These are phyloP conservation scores for Phylloscopus trochilus DNA, from an alignment of 2,113 vertebrate genomes.

Conservation along the genomic window DNA sequence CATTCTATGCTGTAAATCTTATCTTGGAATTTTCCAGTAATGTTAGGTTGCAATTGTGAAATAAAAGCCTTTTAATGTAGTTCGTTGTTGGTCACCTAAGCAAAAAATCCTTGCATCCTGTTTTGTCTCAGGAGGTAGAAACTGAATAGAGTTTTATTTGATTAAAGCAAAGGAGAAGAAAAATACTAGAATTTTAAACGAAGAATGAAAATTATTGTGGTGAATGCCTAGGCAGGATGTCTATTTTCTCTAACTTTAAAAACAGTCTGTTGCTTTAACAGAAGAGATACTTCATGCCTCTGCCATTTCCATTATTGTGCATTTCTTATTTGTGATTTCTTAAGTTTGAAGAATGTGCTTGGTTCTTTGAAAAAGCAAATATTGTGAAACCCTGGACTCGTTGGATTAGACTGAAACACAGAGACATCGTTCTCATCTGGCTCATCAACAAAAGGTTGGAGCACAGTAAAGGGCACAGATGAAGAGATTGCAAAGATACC, in stretches of 20 bases:
- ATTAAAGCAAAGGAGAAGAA: not conserved
- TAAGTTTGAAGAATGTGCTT: not conserved
- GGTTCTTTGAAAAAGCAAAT: not conserved
- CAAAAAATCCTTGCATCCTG: not conserved
- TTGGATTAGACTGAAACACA: not conserved
- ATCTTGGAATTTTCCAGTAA: not conserved
- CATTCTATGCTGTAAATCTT: rapidly evolving
- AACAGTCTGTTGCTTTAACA: not conserved
- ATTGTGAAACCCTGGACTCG: not conserved
- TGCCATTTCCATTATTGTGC: not conserved
- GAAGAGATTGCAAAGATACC: not conserved
- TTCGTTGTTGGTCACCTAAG: not conserved
- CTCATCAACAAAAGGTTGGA: not conserved
- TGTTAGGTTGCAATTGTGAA: not conserved
- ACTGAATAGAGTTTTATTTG: not conserved
- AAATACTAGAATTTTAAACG: not conserved
- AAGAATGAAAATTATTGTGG: not conserved
- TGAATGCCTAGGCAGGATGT: not conserved
- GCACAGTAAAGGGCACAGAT: not conserved
- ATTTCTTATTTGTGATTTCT: constrained; percentile 1
- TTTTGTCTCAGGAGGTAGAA: not conserved
- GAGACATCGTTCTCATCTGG: not conserved
- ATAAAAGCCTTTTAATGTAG: not conserved
- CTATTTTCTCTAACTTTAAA: not conserved
- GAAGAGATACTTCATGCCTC: not conserved